phyloP scores from a whole-genome alignment of 2,888 invertebrate species.

The Ryuthela nishihirai region DNA sequence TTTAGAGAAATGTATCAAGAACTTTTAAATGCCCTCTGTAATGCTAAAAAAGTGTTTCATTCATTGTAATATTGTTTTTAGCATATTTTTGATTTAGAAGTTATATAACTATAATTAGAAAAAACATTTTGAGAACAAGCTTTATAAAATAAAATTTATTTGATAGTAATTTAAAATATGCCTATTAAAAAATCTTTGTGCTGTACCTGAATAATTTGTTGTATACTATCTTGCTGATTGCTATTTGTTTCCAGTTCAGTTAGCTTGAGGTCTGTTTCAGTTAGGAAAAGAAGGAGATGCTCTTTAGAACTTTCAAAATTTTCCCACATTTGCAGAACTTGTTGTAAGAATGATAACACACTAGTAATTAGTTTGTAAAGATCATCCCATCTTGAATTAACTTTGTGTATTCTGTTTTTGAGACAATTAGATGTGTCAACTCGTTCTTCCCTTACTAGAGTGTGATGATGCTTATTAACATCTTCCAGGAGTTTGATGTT shows the following conservation, averaged over 20 bases:
- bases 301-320: conserved; percentile 21
- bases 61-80: no score
- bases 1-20: no score
- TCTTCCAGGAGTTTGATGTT: conserved; percentile 12
- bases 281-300: conserved; percentile 26
- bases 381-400: conserved; percentile 23
- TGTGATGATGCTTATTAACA: conserved; percentile 15
- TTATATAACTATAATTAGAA: background rate
- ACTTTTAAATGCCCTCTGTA: no score
- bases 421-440: conserved; percentile 9
- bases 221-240: background rate
- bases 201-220: no score
- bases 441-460: conserved; percentile 1
- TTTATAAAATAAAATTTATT: no score
- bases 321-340: conserved; percentile 28
- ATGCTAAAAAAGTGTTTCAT: no score
- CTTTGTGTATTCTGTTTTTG: background rate
- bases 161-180: no score
- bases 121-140: no score
- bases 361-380: conserved; percentile 18
- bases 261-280: conserved; percentile 24
- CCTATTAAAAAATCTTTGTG: no score
- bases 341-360: background rate
- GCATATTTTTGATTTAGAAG: no score
- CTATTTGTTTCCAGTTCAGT: conserved; percentile 9